Evolutionary conservation across 2,888 invertebrate genomes (phyloP).

Genomic region (Arrhopalites spinosus): DNA sequence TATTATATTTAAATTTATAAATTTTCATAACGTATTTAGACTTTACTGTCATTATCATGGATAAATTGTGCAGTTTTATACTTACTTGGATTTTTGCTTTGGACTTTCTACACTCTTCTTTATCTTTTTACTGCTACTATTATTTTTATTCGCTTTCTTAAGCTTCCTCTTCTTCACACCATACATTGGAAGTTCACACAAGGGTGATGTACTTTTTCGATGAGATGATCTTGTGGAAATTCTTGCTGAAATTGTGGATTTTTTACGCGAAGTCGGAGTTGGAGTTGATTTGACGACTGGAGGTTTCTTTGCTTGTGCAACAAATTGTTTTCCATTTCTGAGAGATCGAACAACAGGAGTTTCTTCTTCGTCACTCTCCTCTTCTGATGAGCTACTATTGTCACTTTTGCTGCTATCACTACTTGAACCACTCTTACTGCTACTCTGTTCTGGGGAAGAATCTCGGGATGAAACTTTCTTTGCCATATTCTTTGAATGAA

Average conservation of each 20-base stretch:
- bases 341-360: slow-evolving; percentile 44
- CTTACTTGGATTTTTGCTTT: slow-evolving; percentile 11
- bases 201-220: slow-evolving; percentile 50
- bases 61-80: not conserved
- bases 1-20: not conserved
- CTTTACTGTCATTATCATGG: no score
- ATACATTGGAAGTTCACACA: slow-evolving; percentile 56
- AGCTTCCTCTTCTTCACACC: slow-evolving; percentile 32
- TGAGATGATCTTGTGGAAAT: slow-evolving; percentile 50
- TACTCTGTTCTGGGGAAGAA: slow-evolving; percentile 5
- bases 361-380: slow-evolving; percentile 22
- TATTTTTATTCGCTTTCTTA: not conserved
- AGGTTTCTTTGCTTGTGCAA: slow-evolving; percentile 35
- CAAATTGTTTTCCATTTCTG: slow-evolving; percentile 50
- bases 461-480: slow-evolving; percentile 1
- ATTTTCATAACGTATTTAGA: no score
- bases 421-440: slow-evolving; percentile 4
- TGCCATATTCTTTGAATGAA: slow-evolving; percentile 29
- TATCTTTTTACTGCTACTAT: not conserved
- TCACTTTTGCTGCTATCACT: not conserved
- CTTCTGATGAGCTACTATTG: slow-evolving; percentile 30
- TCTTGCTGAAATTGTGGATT: not conserved
- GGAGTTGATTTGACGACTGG: not conserved
- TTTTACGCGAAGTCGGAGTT: no score
- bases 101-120: slow-evolving; percentile 3